Evolutionary conservation across 2,888 invertebrate species (phyloP), one percentile per base, ranked within the genome.

Genomic region (Sipha maydis): DNA sequence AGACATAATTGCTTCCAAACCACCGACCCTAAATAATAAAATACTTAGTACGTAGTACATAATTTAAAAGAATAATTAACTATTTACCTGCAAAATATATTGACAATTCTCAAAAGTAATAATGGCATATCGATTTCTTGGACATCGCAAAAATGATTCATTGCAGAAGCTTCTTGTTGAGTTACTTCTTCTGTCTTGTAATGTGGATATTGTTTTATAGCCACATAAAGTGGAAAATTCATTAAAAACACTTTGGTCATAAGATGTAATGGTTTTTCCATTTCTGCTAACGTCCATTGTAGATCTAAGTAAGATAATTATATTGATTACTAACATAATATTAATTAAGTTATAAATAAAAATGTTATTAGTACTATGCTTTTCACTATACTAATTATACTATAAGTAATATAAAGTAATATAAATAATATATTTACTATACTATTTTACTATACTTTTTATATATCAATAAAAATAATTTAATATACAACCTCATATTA

Each of bases 101-200:
- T 96, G n/a, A 98, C 97, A 93, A 98, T 98, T 89, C 97, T 94
- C 89, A 98, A 93, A 90, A 98, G 93, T 92, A 96, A 97, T 89
- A 97, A 95, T 48, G 98, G 97, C 91, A 98, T 96, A 92, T 98
- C 98, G 88, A 97, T 96, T 92, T 98, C 98, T 93, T 98, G 96
- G 83, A 98, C 93, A 93, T 98, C 98, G 93, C 98, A 98, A 92
- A 95, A 97, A 90, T 95, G 94, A 92, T 95, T 95, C 90, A 96
- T 92, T 91, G 94, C 94, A 91, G 95, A 95, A 92, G 96, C 96
- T 93, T 98, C 98, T 91, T 96, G 96, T 91, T 96, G 95, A 19
- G 96, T 95, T 17, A 97, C 93, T 91, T 97, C 97, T 93, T 97
- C 97, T 89, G 96, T 92, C 90, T 96, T 95, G 82, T 95, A 94